Base-by-base conservation (phyloP, 2,797 vertebrate genomes). In the Myotis vivesi region DNA sequence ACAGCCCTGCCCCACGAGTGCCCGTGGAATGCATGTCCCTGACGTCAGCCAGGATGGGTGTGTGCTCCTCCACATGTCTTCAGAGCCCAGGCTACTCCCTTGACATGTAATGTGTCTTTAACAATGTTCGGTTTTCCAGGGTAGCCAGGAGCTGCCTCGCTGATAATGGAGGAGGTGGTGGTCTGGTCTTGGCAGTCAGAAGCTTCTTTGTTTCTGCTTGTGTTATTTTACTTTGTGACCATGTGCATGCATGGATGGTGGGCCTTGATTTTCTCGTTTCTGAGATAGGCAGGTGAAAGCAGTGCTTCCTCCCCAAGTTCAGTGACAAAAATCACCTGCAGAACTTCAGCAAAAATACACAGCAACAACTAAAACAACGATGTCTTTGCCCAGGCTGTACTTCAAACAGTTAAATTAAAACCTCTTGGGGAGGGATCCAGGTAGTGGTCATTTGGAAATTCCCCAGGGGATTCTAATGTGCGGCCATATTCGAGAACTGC, bases 391-490 rank as follows among this genome's bases (percentile, higher is more conserved):
- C 23, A 44, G 57, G 46, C 36, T 1, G 0, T 6, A 71, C 49
- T 17, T 57, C 9, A 16, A 25, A 20, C 1, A 33, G 33, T 85
- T 75, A 64, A 71, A 55, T 62, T 87, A 49, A 84, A 75, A 55
- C 59, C 57, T 82, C 9, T 51, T 8, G 6, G 23, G 53, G 36
- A 80, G n/a, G 36, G 46, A 87, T 75, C 36, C n/a, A 83, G 55
- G n/a, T 38, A 62, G 22, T 69, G 8, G 25, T 28, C 80, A 49
- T 84, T 92, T 72, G 23, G 28, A 79, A 79, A 91, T 72, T n/a
- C 62, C 53, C 28, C 44, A 0, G 4, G 64, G 79, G 87, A 53
- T 55, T 77, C 79, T 79, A 57, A 55, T 10, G 19, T 36, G 8
- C 0, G 23, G 22, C 33, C 13, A 4, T 33, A 38, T 62, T 80